phyloP scores from a whole-genome alignment of 2,888 invertebrate species.

The Bunonema sp. region DNA sequence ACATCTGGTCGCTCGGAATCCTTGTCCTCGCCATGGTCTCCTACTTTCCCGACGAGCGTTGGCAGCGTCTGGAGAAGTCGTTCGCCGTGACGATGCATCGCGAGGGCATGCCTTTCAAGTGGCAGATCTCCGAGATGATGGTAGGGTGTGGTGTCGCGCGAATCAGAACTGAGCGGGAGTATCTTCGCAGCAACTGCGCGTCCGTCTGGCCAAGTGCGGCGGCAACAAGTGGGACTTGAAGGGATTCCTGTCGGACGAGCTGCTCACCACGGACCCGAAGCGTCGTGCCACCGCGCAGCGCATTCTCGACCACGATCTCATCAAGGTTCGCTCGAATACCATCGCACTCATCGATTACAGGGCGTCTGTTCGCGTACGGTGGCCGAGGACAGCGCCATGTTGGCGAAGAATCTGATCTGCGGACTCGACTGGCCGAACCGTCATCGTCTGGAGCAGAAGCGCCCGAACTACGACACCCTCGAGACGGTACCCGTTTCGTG shows the following conservation, averaged over 20 bases:
- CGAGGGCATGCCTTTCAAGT: constrained; percentile 17
- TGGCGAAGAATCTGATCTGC: constrained; percentile 13
- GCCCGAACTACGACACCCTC: constrained; percentile 15
- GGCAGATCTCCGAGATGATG: constrained; percentile 19
- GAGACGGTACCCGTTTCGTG: constrained; percentile 9
- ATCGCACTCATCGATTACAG: background rate
- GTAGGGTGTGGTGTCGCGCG: constrained; percentile 3
- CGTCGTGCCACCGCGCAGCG: constrained; percentile 8
- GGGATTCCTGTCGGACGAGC: constrained; percentile 5
- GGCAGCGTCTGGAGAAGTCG: constrained; percentile 14
- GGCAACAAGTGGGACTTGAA: constrained; percentile 11
- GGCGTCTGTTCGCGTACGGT: too few species aligned
- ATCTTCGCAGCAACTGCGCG: constrained; percentile 18
- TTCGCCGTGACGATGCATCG: constrained; percentile 17
- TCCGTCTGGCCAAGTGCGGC: constrained; percentile 18
- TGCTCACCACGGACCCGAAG: constrained; percentile 10
- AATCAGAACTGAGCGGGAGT: background rate
- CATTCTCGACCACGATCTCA: background rate
- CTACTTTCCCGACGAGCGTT: constrained; percentile 19
- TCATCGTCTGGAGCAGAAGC: constrained; percentile 10
- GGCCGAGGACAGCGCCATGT: constrained; percentile 9
- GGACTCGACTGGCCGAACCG: constrained; percentile 20
- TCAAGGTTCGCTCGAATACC: background rate
- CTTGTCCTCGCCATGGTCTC: constrained; percentile 18
- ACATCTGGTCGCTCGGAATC: constrained; percentile 19